These are phyloP conservation scores for Lasiommata megera DNA, from an alignment of 2,888 invertebrate species.

Conservation along the genomic window DNA sequence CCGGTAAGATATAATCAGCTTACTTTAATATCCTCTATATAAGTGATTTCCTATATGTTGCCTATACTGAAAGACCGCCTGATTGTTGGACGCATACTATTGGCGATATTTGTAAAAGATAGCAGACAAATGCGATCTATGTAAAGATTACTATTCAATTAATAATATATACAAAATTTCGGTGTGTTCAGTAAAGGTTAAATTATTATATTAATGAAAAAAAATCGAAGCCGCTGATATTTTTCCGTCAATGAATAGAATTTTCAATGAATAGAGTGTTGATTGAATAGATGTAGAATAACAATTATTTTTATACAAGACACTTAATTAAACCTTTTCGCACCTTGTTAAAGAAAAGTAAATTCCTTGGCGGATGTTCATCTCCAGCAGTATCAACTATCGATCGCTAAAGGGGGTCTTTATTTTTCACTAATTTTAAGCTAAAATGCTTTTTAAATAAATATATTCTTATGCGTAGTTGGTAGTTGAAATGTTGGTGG, in stretches of 20 bases:
- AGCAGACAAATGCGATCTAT: constrained; percentile 10
- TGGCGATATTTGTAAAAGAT: constrained; percentile 11
- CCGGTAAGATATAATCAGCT: constrained; percentile 80
- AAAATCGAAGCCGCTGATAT: constrained; percentile 69
- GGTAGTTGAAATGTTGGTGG: constrained; percentile 75
- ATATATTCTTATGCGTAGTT: constrained; percentile 62
- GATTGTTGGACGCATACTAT: constrained; percentile 29
- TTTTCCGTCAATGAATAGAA: constrained; percentile 60
- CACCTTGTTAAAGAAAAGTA: constrained; percentile 37
- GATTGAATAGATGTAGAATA: too few species aligned
- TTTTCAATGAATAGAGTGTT: not conserved
- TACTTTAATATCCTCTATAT: constrained; percentile 79
- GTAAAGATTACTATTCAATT: not conserved
- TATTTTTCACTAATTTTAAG: constrained; percentile 54
- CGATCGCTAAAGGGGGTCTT: constrained; percentile 73
- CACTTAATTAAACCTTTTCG: too few species aligned
- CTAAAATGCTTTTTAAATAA: constrained; percentile 52
- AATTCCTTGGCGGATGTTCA: constrained; percentile 64
- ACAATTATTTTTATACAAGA: not conserved
- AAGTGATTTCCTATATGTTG: constrained; percentile 71
- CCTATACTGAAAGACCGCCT: constrained; percentile 71
- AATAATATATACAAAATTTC: constrained; percentile 3
- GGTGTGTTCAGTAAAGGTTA: constrained; percentile 71
- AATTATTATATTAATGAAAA: constrained; percentile 52
- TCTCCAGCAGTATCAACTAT: constrained; percentile 72